Evolutionary conservation across 30 jellyfish, hydroid and myxozoan species (phyloP).

Genomic region (Nemopilema nomurai): DNA sequence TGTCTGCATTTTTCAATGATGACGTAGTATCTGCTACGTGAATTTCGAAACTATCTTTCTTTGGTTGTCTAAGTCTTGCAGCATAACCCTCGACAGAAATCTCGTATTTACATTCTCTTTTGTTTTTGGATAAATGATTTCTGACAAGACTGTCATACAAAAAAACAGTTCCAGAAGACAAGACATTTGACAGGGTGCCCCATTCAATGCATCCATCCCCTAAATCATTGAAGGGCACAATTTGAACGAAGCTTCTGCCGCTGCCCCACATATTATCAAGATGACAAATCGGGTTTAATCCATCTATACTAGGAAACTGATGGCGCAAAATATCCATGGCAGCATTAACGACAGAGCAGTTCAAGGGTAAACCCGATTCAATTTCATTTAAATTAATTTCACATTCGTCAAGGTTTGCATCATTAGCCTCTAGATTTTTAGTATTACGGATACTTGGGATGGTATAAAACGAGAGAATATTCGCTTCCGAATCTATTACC

Average conservation of each 20-base stretch:
- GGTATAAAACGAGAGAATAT: background rate
- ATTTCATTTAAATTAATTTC: background rate
- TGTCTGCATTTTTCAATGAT: background rate
- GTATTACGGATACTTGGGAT: background rate
- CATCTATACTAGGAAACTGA: background rate
- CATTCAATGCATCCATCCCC: background rate
- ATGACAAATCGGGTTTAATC: background rate
- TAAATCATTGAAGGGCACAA: background rate
- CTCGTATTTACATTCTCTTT: background rate
- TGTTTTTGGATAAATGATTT: background rate
- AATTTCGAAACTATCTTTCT: background rate
- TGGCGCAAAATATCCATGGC: background rate
- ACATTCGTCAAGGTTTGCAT: background rate
- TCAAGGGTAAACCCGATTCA: background rate
- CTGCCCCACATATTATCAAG: background rate
- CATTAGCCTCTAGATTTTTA: background rate
- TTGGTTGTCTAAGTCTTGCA: background rate
- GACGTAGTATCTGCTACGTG: background rate
- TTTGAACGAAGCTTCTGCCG: background rate
- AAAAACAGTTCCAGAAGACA: background rate
- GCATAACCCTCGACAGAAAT: background rate
- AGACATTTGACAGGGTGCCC: slow-evolving; percentile 4
- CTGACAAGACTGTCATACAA: background rate
- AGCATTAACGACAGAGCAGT: background rate
- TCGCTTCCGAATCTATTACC: background rate